phyloP scores from a whole-genome alignment of 2,888 invertebrate genomes.

The Dichetophora obliterata region DNA sequence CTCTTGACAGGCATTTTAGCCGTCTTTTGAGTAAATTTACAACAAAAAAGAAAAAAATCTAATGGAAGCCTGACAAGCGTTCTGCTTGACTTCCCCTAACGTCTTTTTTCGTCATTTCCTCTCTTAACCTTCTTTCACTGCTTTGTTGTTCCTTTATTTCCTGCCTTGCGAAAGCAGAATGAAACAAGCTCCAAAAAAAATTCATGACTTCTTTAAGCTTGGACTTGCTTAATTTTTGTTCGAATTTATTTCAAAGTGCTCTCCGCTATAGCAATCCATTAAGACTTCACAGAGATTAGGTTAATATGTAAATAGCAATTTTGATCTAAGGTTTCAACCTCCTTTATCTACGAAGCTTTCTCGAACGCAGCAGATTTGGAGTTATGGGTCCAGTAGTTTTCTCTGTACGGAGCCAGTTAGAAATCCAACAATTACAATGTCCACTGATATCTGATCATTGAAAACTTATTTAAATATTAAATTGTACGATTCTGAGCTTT shows the following conservation, averaged over 20 bases:
- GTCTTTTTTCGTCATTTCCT: conserved; percentile 44
- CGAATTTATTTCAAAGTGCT: neutral
- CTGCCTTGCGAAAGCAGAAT: neutral
- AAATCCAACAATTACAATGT: too few relatives aligned
- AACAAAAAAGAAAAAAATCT: neutral
- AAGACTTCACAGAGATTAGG: neutral
- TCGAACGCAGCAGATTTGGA: too few relatives aligned
- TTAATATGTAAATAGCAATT: neutral
- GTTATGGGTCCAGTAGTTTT: too few relatives aligned
- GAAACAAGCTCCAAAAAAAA: neutral
- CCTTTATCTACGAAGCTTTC: too few relatives aligned
- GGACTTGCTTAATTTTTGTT: neutral
- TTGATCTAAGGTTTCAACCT: too few relatives aligned
- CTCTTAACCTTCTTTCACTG: neutral
- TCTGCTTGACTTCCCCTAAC: conserved; percentile 55
- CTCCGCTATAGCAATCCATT: neutral
- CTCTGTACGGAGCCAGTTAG: too few relatives aligned
- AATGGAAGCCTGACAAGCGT: conserved; percentile 54
- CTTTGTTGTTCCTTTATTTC: conserved; percentile 2
- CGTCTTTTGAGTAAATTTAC: conserved; percentile 19
- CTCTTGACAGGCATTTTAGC: conserved; percentile 17
- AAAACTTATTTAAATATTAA: too few relatives aligned
- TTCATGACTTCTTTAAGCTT: neutral
- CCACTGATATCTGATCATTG: too few relatives aligned
- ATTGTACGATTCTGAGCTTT: too few relatives aligned